These are phyloP conservation scores for Tiliacea citrago DNA, from an alignment of 2,888 invertebrate species.

Conservation along the genomic window DNA sequence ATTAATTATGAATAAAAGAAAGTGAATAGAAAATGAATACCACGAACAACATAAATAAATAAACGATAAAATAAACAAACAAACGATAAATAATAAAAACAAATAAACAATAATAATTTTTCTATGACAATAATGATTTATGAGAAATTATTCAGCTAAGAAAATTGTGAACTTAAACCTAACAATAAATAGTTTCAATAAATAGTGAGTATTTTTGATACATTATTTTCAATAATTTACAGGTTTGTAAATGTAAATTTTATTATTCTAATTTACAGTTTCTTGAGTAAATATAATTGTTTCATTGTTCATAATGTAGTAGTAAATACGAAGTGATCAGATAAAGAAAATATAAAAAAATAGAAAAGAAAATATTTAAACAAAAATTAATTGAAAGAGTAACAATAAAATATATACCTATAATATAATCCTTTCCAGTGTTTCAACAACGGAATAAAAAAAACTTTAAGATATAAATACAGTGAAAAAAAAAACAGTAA, in stretches of 20 bases:
- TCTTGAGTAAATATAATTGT: constrained; percentile 6
- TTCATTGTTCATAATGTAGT: constrained; percentile 12
- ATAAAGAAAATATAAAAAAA: not conserved
- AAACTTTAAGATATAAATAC: not conserved
- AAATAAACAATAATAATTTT: not conserved
- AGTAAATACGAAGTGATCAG: not conserved
- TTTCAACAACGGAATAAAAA: not conserved
- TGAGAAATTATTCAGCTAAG: not conserved
- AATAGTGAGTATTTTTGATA: constrained; percentile 55
- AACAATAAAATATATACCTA: not conserved
- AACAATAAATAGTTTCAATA: constrained; percentile 72
- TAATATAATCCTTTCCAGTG: not conserved
- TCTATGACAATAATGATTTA: not conserved
- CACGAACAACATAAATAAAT: not conserved
- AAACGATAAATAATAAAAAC: not conserved
- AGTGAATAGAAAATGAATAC: constrained; percentile 8
- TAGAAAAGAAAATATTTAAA: not conserved
- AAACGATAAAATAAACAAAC: not conserved
- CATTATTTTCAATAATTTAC: constrained; percentile 29
- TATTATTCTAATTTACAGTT: constrained; percentile 21
- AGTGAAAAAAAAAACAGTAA: constrained; percentile 2
- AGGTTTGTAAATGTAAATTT: constrained; percentile 32
- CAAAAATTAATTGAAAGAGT: not conserved
- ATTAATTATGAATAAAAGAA: constrained; percentile 5
- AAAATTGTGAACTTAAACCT: constrained; percentile 60